Percentiles rank a stretch among this genome's conserved stretches.
Evolutionary conservation across 2,113 vertebrate genomes (phyloP).

Genomic region (Anolis sagrei): DNA sequence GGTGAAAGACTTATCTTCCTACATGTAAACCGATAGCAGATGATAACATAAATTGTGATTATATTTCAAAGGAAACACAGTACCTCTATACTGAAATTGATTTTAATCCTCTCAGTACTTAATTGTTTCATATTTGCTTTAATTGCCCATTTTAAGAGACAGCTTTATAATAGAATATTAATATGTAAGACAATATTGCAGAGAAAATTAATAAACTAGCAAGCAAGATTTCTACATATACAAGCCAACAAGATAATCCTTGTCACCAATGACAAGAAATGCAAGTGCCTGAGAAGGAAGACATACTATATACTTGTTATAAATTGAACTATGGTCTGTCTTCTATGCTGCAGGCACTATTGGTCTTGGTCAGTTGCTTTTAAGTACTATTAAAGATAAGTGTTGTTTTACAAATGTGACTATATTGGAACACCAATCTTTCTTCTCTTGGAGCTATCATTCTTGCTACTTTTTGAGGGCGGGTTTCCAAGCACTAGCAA

Average conservation of each 20-base stretch:
- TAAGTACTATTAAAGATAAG: too few relatives aligned
- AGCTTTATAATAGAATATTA: background rate
- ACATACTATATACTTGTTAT: background rate
- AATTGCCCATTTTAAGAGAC: background rate
- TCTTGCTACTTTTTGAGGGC: too few relatives aligned
- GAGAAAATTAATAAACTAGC: background rate
- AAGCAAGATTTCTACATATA: background rate
- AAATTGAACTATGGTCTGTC: background rate
- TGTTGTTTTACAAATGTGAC: too few relatives aligned
- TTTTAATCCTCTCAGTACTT: background rate
- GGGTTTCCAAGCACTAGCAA: too few relatives aligned
- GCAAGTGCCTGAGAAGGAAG: background rate
- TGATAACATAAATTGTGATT: constrained; percentile 49
- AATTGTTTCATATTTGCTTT: background rate
- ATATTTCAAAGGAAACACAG: constrained; percentile 58
- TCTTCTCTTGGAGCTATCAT: too few relatives aligned
- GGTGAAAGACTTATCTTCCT: constrained; percentile 56
- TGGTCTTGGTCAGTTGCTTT: too few relatives aligned
- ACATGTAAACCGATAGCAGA: constrained; percentile 57
- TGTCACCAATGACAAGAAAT: background rate
- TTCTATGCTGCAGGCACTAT: too few relatives aligned
- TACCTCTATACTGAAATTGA: constrained; percentile 50
- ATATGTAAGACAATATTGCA: background rate
- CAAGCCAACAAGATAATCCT: background rate
- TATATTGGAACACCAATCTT: too few relatives aligned